These are phyloP conservation scores for Meloe dianella DNA, from an alignment of 2,888 invertebrate species.

Conservation along the genomic window DNA sequence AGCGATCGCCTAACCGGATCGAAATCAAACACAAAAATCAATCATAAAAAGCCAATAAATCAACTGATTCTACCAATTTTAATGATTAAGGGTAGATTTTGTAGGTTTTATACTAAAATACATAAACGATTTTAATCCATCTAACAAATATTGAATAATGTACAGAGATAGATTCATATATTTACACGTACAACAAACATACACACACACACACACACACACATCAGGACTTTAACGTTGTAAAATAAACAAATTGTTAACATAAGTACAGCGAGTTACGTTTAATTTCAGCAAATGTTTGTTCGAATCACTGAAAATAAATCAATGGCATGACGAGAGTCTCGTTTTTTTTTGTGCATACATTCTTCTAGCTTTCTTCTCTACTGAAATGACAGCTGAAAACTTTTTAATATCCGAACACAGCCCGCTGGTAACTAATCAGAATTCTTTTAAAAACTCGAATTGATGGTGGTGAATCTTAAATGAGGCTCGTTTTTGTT, in stretches of 20 bases:
- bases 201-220: background rate
- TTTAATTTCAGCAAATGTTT: slow-evolving; percentile 3
- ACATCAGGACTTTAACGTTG: background rate
- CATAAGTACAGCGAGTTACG: background rate
- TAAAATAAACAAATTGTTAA: slow-evolving; percentile 2
- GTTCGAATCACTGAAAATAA: background rate
- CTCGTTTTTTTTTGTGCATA: no score
- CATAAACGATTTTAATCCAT: background rate
- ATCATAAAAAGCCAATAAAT: slow-evolving; percentile 7
- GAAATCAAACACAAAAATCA: no score
- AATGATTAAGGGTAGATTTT: background rate
- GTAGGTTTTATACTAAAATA: background rate
- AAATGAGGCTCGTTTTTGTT: background rate
- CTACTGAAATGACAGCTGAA: background rate
- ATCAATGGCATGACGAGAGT: no score
- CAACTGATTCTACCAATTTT: slow-evolving; percentile 1
- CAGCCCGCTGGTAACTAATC: background rate
- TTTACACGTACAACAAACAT: background rate
- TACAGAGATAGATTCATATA: background rate
- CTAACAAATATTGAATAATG: slow-evolving; percentile 8
- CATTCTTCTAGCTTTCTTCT: no score
- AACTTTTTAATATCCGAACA: slow-evolving; percentile 2
- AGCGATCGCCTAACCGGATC: no score
- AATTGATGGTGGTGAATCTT: slow-evolving; percentile 2
- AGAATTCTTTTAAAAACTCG: slow-evolving; percentile 2